Base-by-base conservation (phyloP, 2,888 invertebrate species). In the Euphydryas editha region DNA sequence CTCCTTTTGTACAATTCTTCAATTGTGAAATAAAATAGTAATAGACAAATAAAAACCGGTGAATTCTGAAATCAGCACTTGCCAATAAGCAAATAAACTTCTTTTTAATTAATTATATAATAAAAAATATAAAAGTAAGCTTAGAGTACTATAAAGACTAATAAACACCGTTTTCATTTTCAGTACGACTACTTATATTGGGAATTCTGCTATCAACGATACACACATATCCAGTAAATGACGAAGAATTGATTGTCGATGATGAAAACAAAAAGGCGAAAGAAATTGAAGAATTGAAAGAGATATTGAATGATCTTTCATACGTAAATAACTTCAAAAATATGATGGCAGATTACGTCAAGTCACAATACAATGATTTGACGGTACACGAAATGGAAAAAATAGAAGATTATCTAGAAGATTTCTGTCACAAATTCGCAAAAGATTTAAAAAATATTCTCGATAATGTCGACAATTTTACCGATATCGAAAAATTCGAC, bases 371-470 rank as follows among this genome's bases (percentile, higher is more conserved):
- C 20, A 69, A 62, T 0, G 69, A 78, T 36, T 62, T 80, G 2
- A 75, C 74, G 0, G 47, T 59, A 36, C 71, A 67, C 47, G 76
- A 75, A 15, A 71, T 68, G 71, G 70, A 54, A 18, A 68, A 49
- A 39, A 73, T 83, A 0, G 75, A 76, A 21, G 17, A 46, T 0
- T 71, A 70, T 0, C 44, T 83, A 5, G 81, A 81, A 60, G 76
- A 76, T 0, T 82, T 82, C 49, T 56, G 81, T 0, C 71, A 71
- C 2, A 74, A 73, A 8, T 78, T 83, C 59, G 79, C 80, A 0
- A 71, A 62, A 10, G 81, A 82, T 42, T 47, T 83, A 0, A 75
- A 69, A 49, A 73, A 78, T 11, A 72, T 79, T 0, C 60, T 81
- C 0, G 71, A 76, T 1, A 61, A 63, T 0, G 63, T 65, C 1